phyloP scores from a whole-genome alignment of 2,113 vertebrate genomes.

The Pachycephala philippinensis region DNA sequence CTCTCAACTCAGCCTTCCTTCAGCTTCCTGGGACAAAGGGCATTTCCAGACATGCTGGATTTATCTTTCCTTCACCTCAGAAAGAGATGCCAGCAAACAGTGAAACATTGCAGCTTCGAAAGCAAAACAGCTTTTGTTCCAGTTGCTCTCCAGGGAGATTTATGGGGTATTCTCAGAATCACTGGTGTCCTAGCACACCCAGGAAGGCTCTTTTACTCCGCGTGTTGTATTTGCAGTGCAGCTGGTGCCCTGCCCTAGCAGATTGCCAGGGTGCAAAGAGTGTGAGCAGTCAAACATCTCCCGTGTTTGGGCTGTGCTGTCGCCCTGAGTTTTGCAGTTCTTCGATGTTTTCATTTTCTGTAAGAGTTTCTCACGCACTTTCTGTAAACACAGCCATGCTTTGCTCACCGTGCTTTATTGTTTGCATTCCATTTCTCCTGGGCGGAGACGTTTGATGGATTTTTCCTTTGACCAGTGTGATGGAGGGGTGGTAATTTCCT shows the following conservation, averaged over 20 bases:
- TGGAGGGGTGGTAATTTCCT: too few relatives aligned
- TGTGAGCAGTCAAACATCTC: neutral
- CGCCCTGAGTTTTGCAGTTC: too few relatives aligned
- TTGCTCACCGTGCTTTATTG: too few relatives aligned
- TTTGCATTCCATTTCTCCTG: too few relatives aligned
- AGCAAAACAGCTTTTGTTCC: neutral
- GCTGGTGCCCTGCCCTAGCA: neutral
- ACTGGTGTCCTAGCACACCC: neutral
- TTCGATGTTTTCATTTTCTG: too few relatives aligned
- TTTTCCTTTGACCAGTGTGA: too few relatives aligned
- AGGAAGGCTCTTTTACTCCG: neutral
- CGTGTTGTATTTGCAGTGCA: fast-evolving
- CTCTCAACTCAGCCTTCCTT: neutral
- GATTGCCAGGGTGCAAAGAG: neutral
- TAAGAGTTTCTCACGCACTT: too few relatives aligned
- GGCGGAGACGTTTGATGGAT: too few relatives aligned
- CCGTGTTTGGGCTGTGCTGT: neutral
- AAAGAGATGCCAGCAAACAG: neutral
- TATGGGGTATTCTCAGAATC: neutral
- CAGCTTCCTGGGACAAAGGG: neutral
- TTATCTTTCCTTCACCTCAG: neutral
- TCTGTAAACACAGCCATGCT: too few relatives aligned
- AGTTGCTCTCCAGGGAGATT: neutral
- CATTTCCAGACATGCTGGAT: neutral
- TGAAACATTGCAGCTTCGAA: neutral